These are phyloP conservation scores for Mus minutoides DNA, from an alignment of 2,797 vertebrate species.

Conservation along the genomic window DNA sequence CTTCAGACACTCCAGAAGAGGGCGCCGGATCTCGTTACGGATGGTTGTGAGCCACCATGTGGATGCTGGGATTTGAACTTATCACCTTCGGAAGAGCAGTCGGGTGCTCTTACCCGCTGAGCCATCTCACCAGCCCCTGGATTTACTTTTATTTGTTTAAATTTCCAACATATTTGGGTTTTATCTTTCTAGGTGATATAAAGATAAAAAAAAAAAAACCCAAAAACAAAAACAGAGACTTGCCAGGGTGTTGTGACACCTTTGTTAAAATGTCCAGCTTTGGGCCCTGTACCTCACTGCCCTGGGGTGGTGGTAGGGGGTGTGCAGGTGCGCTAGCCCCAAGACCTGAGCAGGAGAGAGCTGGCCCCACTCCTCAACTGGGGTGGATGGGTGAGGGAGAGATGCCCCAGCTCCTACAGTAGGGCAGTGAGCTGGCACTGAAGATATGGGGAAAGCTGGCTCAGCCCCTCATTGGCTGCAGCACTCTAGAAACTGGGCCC, in stretches of 20 bases:
- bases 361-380: background rate
- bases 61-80: too few species aligned
- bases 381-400: background rate
- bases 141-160: conserved; percentile 58
- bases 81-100: too few species aligned
- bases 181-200: conserved; percentile 26
- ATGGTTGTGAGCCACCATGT: too few species aligned
- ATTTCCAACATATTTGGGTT: background rate
- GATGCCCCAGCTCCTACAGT: background rate
- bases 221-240: background rate
- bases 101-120: too few species aligned
- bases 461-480: background rate
- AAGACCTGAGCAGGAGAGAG: background rate
- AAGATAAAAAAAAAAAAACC: background rate
- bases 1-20: too few species aligned
- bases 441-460: background rate
- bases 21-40: too few species aligned
- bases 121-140: too few species aligned
- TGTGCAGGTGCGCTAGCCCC: background rate
- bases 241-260: background rate
- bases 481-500: background rate
- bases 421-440: background rate
- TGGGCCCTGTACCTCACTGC: background rate
- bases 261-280: conserved; percentile 18
- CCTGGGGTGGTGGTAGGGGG: too few species aligned